phyloP scores from a whole-genome alignment of 2,113 vertebrate genomes.

The Passerina amoena region DNA sequence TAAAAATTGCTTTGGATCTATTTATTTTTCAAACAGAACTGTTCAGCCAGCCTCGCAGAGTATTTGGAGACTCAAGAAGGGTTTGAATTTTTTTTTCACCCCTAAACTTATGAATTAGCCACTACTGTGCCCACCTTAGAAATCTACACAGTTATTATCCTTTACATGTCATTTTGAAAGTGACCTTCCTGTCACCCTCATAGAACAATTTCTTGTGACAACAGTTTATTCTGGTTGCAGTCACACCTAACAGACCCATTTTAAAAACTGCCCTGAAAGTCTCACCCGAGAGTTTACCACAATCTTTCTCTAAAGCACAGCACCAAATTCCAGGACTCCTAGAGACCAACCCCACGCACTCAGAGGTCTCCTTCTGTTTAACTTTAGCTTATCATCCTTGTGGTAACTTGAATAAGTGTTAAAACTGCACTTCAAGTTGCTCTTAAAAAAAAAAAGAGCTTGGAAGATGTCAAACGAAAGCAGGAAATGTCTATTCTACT shows the following conservation, averaged over 20 bases:
- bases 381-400: constrained; percentile 38
- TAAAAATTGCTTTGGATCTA: neutral
- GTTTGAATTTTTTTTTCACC: neutral
- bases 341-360: constrained; percentile 43
- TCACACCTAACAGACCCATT: neutral
- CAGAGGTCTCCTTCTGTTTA: constrained; percentile 57
- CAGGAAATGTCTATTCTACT: constrained; percentile 45
- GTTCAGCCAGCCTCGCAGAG: neutral
- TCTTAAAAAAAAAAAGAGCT: neutral
- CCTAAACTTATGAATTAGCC: neutral
- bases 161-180: neutral
- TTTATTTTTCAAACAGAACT: neutral
- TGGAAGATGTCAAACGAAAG: constrained; percentile 27
- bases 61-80: neutral
- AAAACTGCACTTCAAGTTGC: constrained; percentile 23
- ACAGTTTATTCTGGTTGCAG: neutral
- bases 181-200: neutral
- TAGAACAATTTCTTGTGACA: neutral
- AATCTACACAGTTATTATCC: neutral
- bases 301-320: neutral
- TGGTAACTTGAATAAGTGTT: constrained; percentile 36
- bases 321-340: constrained; percentile 51
- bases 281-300: neutral
- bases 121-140: neutral
- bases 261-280: neutral